Conservation (phyloP, 2,797 vertebrate genomes). For the Gorsachius magnificus region DNA sequence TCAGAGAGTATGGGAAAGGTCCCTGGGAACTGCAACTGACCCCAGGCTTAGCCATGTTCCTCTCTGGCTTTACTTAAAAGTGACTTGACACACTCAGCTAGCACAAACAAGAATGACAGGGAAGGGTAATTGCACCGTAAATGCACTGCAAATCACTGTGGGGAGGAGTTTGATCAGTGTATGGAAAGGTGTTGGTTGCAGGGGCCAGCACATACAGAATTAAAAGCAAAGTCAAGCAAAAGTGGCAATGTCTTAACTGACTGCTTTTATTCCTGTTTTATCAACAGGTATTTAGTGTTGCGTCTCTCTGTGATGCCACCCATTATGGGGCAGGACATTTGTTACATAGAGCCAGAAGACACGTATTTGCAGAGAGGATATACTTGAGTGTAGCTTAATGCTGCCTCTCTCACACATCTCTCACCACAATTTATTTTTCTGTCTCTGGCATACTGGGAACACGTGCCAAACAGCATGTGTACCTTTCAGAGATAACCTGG, state of each 20-base stretch:
- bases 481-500: conserved; percentile 22
- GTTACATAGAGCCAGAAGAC: not conserved
- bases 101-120: not conserved
- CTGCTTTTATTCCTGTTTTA: not conserved
- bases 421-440: not conserved
- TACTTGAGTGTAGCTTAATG: not conserved
- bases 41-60: not conserved
- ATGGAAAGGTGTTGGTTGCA: not conserved
- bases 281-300: not conserved
- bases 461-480: not conserved
- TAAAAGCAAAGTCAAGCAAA: not conserved
- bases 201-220: not conserved
- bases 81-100: not conserved
- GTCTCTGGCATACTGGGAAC: not conserved
- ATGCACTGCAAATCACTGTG: not conserved
- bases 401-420: not conserved
- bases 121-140: not conserved
- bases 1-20: not conserved
- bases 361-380: not conserved
- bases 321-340: not conserved
- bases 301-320: not conserved
- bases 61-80: conserved; percentile 13
- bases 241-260: not conserved
- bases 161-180: not conserved
- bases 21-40: not conserved